phyloP scores from a whole-genome alignment of 2,797 vertebrate genomes.

The Poliocrania exsul region DNA sequence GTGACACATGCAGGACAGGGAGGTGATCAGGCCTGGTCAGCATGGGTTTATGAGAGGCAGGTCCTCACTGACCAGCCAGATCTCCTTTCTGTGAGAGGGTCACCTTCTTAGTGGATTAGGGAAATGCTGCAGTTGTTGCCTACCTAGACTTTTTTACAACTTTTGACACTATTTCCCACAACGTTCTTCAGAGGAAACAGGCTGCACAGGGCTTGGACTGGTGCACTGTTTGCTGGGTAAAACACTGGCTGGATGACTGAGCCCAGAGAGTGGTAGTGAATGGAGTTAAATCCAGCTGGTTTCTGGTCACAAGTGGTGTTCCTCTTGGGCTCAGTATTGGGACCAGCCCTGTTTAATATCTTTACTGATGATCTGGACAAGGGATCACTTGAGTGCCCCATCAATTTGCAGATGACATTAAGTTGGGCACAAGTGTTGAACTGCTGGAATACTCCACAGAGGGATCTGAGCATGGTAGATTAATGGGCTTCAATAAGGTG shows the following conservation, averaged over 20 bases:
- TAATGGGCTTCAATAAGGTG: no score
- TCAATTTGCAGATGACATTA: not conserved
- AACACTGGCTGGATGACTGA: not conserved
- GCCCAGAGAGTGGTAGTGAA: not conserved
- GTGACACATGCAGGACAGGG: not conserved
- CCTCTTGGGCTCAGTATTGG: not conserved
- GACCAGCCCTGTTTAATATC: not conserved
- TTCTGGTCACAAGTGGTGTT: not conserved
- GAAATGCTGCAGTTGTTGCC: not conserved
- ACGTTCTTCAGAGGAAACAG: not conserved
- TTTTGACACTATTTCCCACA: not conserved
- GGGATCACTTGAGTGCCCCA: not conserved
- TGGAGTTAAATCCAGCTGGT: not conserved
- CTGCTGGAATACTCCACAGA: not conserved
- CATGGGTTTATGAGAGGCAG: not conserved
- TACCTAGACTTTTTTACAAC: not conserved
- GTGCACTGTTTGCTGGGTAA: not conserved
- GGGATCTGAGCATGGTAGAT: not conserved
- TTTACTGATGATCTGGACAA: not conserved
- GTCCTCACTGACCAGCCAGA: not conserved
- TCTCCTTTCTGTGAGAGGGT: not conserved
- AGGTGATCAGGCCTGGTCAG: not conserved
- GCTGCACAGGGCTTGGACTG: not conserved
- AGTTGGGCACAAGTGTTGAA: not conserved
- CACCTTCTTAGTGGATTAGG: not conserved